Evolutionary conservation across 37 sponge, comb jelly and placozoan species (phyloP).

Genomic region (Diacarnus erythraeanus): DNA sequence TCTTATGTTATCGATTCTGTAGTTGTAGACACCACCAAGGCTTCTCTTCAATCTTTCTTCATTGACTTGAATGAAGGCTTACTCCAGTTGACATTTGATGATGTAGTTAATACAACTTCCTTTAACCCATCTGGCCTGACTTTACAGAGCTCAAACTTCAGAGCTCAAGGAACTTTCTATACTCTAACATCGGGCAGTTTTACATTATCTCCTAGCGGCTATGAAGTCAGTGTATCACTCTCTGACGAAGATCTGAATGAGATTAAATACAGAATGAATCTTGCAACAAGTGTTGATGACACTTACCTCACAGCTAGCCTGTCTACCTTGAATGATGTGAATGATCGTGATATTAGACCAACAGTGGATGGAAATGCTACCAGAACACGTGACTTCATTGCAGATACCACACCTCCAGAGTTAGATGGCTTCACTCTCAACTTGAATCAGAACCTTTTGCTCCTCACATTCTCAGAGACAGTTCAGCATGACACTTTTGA

Average conservation of each 20-base stretch:
- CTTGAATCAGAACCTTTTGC: constrained; percentile 53
- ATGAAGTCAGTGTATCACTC: constrained; percentile 58
- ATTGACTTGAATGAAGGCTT: constrained; percentile 75
- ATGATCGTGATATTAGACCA: constrained; percentile 51
- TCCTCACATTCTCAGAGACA: constrained; percentile 74
- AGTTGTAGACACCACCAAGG: constrained; percentile 31
- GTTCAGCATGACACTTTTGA: constrained; percentile 31
- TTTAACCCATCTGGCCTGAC: constrained; percentile 66
- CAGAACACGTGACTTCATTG: constrained; percentile 40
- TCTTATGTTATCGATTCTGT: constrained; percentile 8
- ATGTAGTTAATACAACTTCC: constrained; percentile 66
- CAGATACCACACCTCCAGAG: constrained; percentile 62
- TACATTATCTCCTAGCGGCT: constrained; percentile 52
- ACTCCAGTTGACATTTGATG: constrained; percentile 73
- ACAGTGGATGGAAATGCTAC: constrained; percentile 73
- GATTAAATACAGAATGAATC: constrained; percentile 45
- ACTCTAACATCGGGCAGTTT: constrained; percentile 41
- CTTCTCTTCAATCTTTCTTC: constrained; percentile 53
- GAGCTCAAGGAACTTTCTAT: constrained; percentile 39
- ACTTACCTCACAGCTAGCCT: constrained; percentile 74
- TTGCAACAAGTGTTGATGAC: constrained; percentile 61
- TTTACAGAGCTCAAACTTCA: constrained; percentile 66
- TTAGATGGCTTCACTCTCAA: constrained; percentile 62
- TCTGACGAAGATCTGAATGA: constrained; percentile 71
- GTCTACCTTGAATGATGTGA: constrained; percentile 67